Conservation (phyloP, 2,797 vertebrate genomes). For the Argyrosomus regius region DNA sequence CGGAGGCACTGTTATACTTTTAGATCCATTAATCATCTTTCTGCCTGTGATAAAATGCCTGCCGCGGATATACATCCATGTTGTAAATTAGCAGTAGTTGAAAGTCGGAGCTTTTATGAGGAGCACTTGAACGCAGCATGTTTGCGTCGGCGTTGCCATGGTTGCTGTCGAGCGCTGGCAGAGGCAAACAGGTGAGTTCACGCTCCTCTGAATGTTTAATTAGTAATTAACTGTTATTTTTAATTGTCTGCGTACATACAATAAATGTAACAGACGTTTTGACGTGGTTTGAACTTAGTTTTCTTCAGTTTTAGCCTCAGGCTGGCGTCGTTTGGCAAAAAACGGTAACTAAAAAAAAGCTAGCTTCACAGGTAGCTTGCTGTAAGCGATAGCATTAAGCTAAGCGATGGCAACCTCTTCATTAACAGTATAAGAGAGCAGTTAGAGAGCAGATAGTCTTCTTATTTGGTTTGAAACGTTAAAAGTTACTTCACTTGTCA, state of each 20-base stretch:
- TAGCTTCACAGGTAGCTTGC: not conserved
- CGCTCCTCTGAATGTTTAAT: too few species aligned
- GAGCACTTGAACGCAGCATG: slow-evolving; percentile 26
- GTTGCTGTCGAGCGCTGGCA: slow-evolving; percentile 3
- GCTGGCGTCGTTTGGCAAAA: not conserved
- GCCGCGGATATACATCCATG: rapidly evolving
- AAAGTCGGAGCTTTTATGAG: not conserved
- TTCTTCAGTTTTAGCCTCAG: not conserved
- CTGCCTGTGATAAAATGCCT: not conserved
- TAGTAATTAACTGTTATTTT: too few species aligned
- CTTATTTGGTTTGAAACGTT: too few species aligned
- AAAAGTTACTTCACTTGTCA: too few species aligned
- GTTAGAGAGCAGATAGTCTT: too few species aligned
- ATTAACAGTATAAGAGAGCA: too few species aligned
- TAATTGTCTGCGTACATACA: not conserved
- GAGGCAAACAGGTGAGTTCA: slow-evolving; percentile 26
- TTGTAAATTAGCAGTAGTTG: not conserved
- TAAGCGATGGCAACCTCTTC: too few species aligned
- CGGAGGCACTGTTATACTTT: not conserved
- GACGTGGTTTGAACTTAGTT: not conserved
- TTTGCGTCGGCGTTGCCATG: slow-evolving; percentile 56
- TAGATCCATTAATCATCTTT: not conserved
- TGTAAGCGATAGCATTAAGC: not conserved
- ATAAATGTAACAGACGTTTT: too few species aligned
- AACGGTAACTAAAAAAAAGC: not conserved